Evolutionary conservation across 2,888 invertebrate species (phyloP).

Genomic region (Elegia similella): DNA sequence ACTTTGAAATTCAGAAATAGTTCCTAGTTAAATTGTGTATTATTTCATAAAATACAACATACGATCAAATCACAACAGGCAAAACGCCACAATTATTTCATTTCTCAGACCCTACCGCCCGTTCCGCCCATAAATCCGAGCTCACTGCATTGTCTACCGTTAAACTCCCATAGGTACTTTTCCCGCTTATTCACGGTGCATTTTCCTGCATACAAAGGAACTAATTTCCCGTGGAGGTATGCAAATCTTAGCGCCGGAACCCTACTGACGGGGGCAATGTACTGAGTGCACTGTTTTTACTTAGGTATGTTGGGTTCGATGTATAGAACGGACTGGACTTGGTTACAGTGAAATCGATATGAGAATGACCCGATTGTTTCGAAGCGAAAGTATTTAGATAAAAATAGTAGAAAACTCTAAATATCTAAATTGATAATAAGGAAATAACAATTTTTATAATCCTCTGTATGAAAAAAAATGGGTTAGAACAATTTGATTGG

Average conservation of each 20-base stretch:
- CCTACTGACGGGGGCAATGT: conserved; percentile 32
- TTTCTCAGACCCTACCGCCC: not conserved
- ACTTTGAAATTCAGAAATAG: no score
- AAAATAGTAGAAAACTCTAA: not conserved
- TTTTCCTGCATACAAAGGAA: conserved; percentile 14
- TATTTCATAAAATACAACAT: no score
- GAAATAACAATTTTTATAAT: no score
- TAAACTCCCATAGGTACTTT: conserved; percentile 9
- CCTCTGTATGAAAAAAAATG: no score
- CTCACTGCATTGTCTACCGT: not conserved
- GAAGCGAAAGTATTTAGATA: not conserved
- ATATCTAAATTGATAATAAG: not conserved
- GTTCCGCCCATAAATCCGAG: not conserved
- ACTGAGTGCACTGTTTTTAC: conserved; percentile 23
- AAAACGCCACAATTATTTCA: not conserved
- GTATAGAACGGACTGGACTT: conserved; percentile 8
- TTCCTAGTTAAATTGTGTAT: no score
- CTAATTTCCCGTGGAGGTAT: conserved; percentile 24
- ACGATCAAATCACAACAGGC: no score
- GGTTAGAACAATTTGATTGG: no score
- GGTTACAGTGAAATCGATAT: conserved; percentile 7
- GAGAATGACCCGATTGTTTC: conserved; percentile 3
- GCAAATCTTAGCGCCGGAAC: conserved; percentile 33
- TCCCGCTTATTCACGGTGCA: conserved; percentile 11
- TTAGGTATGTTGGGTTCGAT: not conserved